Conservation (phyloP, 2,113 vertebrate genomes). For the Hemiprocne comata region DNA sequence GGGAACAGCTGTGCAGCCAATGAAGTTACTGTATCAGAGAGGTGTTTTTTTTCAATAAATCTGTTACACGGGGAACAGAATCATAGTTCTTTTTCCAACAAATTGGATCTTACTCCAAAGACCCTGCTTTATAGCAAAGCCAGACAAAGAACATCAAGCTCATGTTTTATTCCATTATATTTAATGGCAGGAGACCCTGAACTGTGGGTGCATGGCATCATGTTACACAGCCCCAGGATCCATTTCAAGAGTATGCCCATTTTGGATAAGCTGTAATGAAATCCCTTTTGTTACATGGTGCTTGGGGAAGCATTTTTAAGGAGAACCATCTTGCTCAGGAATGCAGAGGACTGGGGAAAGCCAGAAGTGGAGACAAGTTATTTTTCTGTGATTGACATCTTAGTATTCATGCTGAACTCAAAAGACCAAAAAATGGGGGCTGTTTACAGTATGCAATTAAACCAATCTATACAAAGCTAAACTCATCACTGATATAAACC, state of each 20-base stretch:
- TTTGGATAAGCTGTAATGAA: background rate
- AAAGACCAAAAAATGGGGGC: background rate
- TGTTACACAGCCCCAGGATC: background rate
- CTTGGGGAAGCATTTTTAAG: background rate
- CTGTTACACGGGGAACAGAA: background rate
- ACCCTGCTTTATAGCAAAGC: background rate
- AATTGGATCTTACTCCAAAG: background rate
- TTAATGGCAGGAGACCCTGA: background rate
- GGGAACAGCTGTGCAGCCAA: conserved; percentile 6
- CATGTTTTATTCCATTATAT: background rate
- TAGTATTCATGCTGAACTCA: background rate
- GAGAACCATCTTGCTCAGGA: background rate
- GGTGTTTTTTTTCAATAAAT: background rate
- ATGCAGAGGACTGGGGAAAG: background rate
- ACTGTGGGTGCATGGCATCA: background rate
- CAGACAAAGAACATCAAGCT: background rate
- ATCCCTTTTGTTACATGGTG: background rate
- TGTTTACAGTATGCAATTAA: background rate
- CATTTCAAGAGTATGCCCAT: background rate
- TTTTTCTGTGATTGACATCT: background rate
- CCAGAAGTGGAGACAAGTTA: background rate
- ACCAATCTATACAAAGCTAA: background rate
- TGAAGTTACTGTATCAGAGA: background rate
- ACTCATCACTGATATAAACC: background rate
- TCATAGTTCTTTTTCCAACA: background rate